Percentiles rank a stretch among this genome's conserved stretches.
Conservation (phyloP, 2,113 vertebrate genomes). For the Galemys pyrenaicus region DNA sequence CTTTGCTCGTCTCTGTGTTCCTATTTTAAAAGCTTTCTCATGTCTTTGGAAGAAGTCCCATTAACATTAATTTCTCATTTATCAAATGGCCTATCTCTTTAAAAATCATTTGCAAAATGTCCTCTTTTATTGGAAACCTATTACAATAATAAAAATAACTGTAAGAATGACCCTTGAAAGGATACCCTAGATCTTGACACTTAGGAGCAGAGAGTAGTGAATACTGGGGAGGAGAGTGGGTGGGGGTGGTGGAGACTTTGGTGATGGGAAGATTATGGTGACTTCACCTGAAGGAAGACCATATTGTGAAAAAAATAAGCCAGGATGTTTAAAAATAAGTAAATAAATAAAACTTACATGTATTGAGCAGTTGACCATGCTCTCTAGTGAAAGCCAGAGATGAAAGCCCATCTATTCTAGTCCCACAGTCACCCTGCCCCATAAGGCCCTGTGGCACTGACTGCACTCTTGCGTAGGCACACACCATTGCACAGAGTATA, state of each 20-base stretch:
- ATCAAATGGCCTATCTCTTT: conserved; percentile 8
- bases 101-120: conserved; percentile 54
- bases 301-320: too few species aligned
- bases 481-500: background rate
- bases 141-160: conserved; percentile 38
- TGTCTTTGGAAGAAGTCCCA: conserved; percentile 32
- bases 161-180: too few species aligned
- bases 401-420: background rate
- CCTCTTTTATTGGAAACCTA: conserved; percentile 48
- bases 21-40: conserved; percentile 5
- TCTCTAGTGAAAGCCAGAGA: background rate
- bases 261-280: too few species aligned
- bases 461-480: background rate
- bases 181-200: too few species aligned
- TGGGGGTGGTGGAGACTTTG: too few species aligned
- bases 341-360: background rate
- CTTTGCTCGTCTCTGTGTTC: background rate
- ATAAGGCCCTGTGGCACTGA: fast-evolving
- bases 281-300: too few species aligned
- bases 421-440: background rate
- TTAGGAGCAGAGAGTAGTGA: too few species aligned
- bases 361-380: background rate
- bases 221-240: too few species aligned
- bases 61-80: conserved; percentile 52
- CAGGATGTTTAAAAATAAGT: too few species aligned